These are phyloP conservation scores for Megalopta genalis DNA, from an alignment of 1,140 invertebrate genomes.

Conservation along the genomic window DNA sequence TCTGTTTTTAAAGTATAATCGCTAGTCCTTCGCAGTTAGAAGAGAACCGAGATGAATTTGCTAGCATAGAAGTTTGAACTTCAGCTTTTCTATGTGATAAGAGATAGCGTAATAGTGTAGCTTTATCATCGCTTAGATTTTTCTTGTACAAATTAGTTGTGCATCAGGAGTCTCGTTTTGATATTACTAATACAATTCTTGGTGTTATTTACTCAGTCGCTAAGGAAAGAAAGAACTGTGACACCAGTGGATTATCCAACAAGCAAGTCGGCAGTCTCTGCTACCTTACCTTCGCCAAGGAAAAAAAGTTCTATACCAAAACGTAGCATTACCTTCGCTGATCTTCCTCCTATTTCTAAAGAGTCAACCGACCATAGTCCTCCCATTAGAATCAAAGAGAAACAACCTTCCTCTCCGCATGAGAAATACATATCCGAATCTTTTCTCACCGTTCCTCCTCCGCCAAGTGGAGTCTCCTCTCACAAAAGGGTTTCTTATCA, in stretches of 20 bases:
- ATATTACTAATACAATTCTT: slow-evolving; percentile 64
- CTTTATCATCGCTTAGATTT: background rate
- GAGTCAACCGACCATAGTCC: slow-evolving; percentile 17
- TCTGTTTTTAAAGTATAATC: slow-evolving; percentile 71
- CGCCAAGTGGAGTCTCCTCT: slow-evolving; percentile 33
- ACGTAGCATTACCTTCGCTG: slow-evolving; percentile 70
- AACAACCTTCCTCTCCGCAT: slow-evolving; percentile 55
- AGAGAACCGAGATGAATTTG: background rate
- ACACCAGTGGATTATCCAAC: slow-evolving; percentile 72
- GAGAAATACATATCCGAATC: slow-evolving; percentile 54
- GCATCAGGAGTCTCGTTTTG: background rate
- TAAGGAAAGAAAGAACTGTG: slow-evolving; percentile 70
- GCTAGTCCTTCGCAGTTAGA: background rate
- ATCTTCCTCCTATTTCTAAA: slow-evolving; percentile 61
- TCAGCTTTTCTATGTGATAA: background rate
- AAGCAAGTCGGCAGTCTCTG: slow-evolving; percentile 52
- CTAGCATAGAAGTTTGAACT: background rate
- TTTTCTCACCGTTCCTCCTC: background rate
- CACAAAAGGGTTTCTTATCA: slow-evolving; percentile 42
- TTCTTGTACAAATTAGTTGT: slow-evolving; percentile 17
- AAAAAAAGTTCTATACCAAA: slow-evolving; percentile 61
- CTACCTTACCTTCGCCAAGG: slow-evolving; percentile 63
- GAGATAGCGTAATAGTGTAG: background rate
- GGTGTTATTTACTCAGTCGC: slow-evolving; percentile 69
- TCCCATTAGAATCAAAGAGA: slow-evolving; percentile 21